Evolutionary conservation across 2,888 invertebrate species (phyloP), one percentile per base, ranked within the genome.

Genomic region (Lamellibrachia columna): DNA sequence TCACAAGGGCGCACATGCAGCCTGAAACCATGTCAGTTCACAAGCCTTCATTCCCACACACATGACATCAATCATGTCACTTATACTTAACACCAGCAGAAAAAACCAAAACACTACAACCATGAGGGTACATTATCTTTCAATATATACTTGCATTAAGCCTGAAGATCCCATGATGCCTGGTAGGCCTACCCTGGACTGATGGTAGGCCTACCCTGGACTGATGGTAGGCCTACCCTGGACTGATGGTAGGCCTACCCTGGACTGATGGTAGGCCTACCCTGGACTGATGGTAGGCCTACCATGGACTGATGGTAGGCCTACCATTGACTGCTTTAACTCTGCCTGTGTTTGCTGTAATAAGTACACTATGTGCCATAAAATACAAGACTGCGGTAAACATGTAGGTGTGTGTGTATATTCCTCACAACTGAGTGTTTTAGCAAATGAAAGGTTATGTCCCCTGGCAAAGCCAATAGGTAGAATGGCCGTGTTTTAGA

Each of bases 1-100:
- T 75, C 22, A 75, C 22, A n/a, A n/a, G n/a, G 75, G 22, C 22
- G n/a, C 75, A 75, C 75, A 75, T n/a, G n/a, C 75, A 75, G 75
- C 75, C 22, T 75, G 75, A 75, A 75, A 75, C 75, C 75, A 75
- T 75, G n/a, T 75, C 15, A 75, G 75, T 75, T 75, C 75, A 75
- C 75, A 75, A 75, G 75, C 75, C 6, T 15, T 75, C 75, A 75
- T 75, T 75, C 75, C 75, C 75, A 75, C 75, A 75, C 22, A 75
- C 75, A 15, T 75, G 75, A 75, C n/a, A 75, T 75, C 75, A 75
- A 75, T 15, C 75, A 75, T 75, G 22, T 75, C 15, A 75, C 75
- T 75, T 15, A 22, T 75, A 75, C 75, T 75, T 75, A 15, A 75
- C 75, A 75, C 75, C n/a, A n/a, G 15, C 75, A 22, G 75, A 15